Evolutionary conservation across 1,140 invertebrate species (phyloP).

Genomic region (Aphis gossypii): DNA sequence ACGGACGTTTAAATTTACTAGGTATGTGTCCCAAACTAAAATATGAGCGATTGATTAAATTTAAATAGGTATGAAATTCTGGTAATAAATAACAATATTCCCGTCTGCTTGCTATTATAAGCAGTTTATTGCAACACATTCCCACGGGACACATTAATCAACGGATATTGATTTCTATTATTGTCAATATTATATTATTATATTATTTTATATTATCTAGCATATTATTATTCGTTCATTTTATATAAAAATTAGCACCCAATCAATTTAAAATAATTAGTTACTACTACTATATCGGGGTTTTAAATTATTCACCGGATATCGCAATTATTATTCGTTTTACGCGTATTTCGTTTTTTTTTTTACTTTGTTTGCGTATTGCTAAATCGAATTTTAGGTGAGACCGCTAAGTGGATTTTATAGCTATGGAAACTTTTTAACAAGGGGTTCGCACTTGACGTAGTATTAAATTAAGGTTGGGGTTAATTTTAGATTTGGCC

Average conservation of each 20-base stretch:
- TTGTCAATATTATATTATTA: background rate
- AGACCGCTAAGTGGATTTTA: slow-evolving; percentile 40
- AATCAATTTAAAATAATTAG: background rate
- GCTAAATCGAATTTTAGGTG: slow-evolving; percentile 11
- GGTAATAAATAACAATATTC: background rate
- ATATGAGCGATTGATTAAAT: too few species aligned
- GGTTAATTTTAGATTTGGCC: slow-evolving; percentile 35
- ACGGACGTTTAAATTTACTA: too few species aligned
- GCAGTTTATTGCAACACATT: background rate
- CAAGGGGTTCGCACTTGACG: slow-evolving; percentile 31
- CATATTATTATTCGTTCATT: background rate
- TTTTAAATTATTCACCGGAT: background rate
- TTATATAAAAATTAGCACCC: background rate
- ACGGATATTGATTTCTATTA: background rate
- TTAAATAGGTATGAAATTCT: too few species aligned
- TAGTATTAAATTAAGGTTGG: slow-evolving; percentile 25
- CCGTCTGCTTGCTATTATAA: background rate
- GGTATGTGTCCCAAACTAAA: too few species aligned
- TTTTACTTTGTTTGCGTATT: background rate
- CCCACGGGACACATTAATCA: background rate
- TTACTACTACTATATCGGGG: background rate
- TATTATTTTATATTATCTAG: too few species aligned
- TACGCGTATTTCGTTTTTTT: background rate
- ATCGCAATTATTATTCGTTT: background rate
- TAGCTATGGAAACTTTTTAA: slow-evolving; percentile 26